Percentiles rank a stretch among this genome's conserved stretches.
Conservation (phyloP, 2,797 vertebrate genomes). For the Sphenodon punctatus region DNA sequence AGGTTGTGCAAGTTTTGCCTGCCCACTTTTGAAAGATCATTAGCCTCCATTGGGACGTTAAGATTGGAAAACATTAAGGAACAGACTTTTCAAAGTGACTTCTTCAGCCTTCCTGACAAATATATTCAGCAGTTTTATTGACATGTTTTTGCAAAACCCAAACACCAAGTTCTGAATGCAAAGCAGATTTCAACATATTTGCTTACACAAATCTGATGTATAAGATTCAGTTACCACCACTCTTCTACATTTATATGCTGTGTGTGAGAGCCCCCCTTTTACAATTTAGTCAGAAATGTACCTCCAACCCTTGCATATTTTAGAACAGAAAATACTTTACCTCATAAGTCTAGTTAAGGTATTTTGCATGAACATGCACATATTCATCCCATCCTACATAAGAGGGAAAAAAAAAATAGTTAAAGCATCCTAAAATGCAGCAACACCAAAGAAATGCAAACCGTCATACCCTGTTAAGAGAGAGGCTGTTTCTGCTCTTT, state of each 20-base stretch:
- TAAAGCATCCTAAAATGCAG: not conserved
- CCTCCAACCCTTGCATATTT: not conserved
- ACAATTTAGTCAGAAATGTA: slow-evolving; percentile 1
- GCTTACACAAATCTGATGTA: no score
- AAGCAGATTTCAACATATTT: no score
- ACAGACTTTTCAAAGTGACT: not conserved
- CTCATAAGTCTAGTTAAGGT: slow-evolving; percentile 89
- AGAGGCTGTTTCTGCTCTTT: not conserved
- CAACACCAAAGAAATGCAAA: not conserved
- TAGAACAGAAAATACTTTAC: slow-evolving; percentile 69
- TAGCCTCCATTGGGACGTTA: not conserved
- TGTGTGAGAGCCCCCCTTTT: slow-evolving; percentile 8
- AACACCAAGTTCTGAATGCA: no score
- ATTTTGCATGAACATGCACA: slow-evolving; percentile 98
- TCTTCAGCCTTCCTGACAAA: no score
- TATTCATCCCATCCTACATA: slow-evolving; percentile 91
- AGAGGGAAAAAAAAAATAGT: slow-evolving; percentile 54
- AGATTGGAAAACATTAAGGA: not conserved
- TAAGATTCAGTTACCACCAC: no score
- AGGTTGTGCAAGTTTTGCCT: slow-evolving; percentile 32
- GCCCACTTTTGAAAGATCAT: slow-evolving; percentile 21
- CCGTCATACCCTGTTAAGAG: not conserved
- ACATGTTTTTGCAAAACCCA: no score
- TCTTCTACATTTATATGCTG: not conserved
- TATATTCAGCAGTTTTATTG: no score